These are phyloP conservation scores for Hystrix brachyura DNA, from an alignment of 2,113 vertebrate genomes.

Conservation along the genomic window DNA sequence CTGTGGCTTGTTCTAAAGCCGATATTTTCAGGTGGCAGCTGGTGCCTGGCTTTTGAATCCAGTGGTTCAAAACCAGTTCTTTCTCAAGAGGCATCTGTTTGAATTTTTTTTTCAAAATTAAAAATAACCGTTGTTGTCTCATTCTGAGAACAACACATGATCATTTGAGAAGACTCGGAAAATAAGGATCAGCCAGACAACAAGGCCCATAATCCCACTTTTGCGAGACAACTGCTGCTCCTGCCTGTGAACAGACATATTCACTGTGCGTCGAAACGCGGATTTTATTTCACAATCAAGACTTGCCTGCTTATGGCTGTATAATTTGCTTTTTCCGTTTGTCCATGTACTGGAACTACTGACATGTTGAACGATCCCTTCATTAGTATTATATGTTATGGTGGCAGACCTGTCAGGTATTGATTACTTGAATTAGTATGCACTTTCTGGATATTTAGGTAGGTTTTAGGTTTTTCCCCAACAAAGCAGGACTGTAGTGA, in stretches of 20 bases:
- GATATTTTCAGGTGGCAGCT: conserved; percentile 66
- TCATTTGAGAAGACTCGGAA: conserved; percentile 51
- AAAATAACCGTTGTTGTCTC: conserved; percentile 58
- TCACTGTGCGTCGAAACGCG: background rate
- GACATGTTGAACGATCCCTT: background rate
- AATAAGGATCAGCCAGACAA: background rate
- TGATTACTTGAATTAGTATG: background rate
- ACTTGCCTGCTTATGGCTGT: background rate
- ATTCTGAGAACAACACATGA: conserved; percentile 11
- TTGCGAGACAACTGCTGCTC: background rate
- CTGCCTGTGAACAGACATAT: background rate
- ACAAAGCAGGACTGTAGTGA: background rate
- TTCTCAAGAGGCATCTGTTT: conserved; percentile 44
- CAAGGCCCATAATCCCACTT: background rate
- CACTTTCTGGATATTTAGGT: background rate
- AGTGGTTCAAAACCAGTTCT: conserved; percentile 69
- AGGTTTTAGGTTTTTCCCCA: background rate
- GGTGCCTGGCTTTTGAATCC: conserved; percentile 61
- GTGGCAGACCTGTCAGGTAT: background rate
- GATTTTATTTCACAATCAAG: conserved; percentile 20
- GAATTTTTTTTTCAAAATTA: conserved; percentile 48
- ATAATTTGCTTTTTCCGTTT: background rate
- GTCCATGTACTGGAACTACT: background rate
- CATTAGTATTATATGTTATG: background rate
- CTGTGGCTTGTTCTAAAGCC: conserved; percentile 54